These are phyloP conservation scores for Polydrusus tereticollis DNA, from an alignment of 2,888 invertebrate species.

Conservation along the genomic window DNA sequence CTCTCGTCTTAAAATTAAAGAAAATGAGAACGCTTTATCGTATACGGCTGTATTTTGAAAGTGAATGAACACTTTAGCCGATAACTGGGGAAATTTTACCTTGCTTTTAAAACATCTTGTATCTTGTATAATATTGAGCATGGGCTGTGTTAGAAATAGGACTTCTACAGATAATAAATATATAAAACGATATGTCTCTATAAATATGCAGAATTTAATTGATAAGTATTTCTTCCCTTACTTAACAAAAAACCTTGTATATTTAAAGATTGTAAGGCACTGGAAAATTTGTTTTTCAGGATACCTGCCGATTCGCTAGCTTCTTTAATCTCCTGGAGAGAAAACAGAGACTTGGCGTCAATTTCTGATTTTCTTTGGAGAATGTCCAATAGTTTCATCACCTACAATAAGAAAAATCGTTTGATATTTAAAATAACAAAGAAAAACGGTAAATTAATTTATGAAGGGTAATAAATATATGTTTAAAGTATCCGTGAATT, in stretches of 20 bases:
- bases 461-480: too few relatives aligned
- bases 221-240: constrained; percentile 71
- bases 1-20: too few relatives aligned
- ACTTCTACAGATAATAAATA: not conserved
- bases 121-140: too few relatives aligned
- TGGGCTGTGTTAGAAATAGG: too few relatives aligned
- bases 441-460: too few relatives aligned
- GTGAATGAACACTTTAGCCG: too few relatives aligned
- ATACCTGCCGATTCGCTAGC: constrained; percentile 78
- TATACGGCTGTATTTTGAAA: too few relatives aligned
- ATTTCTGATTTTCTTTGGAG: constrained; percentile 77
- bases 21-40: too few relatives aligned
- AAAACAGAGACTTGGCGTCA: constrained; percentile 79
- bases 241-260: constrained; percentile 88
- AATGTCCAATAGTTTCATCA: constrained; percentile 79
- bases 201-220: constrained; percentile 55
- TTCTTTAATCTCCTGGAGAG: constrained; percentile 81
- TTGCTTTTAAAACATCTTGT: too few relatives aligned
- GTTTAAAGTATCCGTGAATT: too few relatives aligned
- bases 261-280: constrained; percentile 84
- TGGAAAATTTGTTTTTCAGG: constrained; percentile 74
- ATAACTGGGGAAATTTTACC: too few relatives aligned
- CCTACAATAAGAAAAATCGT: constrained; percentile 66
- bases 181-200: constrained; percentile 3
- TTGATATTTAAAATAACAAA: not conserved